A percentile compares a stretch with the other conserved stretches of the same genome.
Evolutionary conservation across 1,140 invertebrate species (phyloP).

Genomic region (Scylla paramamosain): DNA sequence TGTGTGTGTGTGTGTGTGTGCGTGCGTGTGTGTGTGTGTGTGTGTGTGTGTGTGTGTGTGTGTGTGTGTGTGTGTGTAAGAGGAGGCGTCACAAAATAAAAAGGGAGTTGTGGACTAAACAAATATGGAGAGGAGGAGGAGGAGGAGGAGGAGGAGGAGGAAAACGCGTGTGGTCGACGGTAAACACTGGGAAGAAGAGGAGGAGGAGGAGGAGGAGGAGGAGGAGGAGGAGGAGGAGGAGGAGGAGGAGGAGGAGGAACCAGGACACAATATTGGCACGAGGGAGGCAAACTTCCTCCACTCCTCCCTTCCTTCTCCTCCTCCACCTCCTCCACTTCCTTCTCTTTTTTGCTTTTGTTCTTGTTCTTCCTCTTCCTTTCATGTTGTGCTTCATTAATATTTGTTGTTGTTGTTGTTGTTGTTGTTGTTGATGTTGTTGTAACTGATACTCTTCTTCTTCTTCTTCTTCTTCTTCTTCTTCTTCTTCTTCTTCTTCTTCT

Average conservation of each 20-base stretch:
- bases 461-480: no score
- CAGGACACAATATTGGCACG: constrained; percentile 20
- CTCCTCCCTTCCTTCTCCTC: no score
- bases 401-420: no score
- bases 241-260: neutral
- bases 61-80: constrained; percentile 20
- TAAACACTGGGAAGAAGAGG: neutral
- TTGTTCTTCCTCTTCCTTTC: no score
- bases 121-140: constrained; percentile 7
- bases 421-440: no score
- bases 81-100: neutral
- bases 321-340: no score
- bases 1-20: neutral
- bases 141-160: neutral
- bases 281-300: neutral
- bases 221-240: neutral
- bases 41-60: constrained; percentile 18
- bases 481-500: neutral
- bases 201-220: neutral
- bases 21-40: neutral
- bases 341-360: no score
- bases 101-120: neutral
- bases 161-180: neutral
- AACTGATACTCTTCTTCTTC: no score
- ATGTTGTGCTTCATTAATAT: no score